Percentiles rank a stretch among this genome's conserved stretches.
Conservation (phyloP, 2,888 invertebrate species). For the Syrphus vitripennis region DNA sequence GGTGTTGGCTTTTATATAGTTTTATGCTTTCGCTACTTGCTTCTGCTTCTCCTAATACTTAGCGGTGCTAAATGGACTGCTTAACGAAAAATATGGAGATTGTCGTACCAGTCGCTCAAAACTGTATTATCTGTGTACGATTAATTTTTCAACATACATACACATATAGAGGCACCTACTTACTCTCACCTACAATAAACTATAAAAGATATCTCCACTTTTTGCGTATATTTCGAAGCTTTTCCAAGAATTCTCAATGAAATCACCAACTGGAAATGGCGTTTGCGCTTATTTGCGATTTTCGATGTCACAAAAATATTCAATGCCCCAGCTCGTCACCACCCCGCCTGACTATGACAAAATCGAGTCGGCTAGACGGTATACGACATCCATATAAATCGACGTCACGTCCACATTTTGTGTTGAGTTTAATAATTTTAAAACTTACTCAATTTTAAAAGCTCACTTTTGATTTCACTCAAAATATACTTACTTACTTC, state of each 20-base stretch:
- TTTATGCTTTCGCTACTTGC: too few relatives aligned
- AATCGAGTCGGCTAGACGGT: background rate
- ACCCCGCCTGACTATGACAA: background rate
- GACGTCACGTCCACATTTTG: background rate
- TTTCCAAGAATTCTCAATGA: conserved; percentile 68
- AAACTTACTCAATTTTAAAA: conserved; percentile 30
- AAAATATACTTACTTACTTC: background rate
- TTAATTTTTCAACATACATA: too few relatives aligned
- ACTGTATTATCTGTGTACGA: background rate
- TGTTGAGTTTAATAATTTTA: background rate
- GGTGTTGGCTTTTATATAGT: too few relatives aligned
- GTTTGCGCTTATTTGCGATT: conserved; percentile 43
- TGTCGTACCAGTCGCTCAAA: conserved; percentile 53
- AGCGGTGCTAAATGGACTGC: background rate
- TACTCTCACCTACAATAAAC: background rate
- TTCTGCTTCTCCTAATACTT: too few relatives aligned
- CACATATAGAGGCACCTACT: too few relatives aligned
- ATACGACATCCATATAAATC: background rate
- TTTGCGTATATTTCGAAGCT: conserved; percentile 37
- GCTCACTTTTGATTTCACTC: conserved; percentile 12
- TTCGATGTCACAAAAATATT: conserved; percentile 68
- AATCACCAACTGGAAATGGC: conserved; percentile 69
- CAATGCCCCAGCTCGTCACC: background rate
- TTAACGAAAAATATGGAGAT: background rate
- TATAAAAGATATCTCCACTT: too few relatives aligned